Evolutionary conservation across 2,888 invertebrate species (phyloP), one percentile per base, ranked within the genome.

Genomic region (Arrhopalites spinosus): DNA sequence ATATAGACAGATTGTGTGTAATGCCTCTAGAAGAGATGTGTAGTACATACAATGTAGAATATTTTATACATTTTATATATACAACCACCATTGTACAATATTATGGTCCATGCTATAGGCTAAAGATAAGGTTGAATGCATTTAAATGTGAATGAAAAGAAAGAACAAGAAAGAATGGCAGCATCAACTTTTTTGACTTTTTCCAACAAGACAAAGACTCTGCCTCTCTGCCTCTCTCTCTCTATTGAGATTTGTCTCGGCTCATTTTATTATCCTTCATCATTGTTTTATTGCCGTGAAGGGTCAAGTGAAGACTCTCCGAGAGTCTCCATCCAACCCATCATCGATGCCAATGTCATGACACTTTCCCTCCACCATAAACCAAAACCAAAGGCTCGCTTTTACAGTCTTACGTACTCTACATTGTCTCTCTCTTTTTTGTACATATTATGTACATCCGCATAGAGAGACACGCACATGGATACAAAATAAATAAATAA

Each of bases 231-330:
- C 1, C 7, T 50, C 50, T 72, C 27, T 72, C 29, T 77, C 78
- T 81, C 79, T 81, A 81, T 81, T 79, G 81, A 81, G 80, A 80
- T 82, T 81, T 82, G 80, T 82, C 79, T 81, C 78, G 79, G 79
- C 77, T 82, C 80, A 80, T 81, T 82, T 82, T 82, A 82, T 82
- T 75, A 78, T 78, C 80, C 78, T 81, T 81, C 82, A 82, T 82
- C 82, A 82, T 82, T 82, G 82, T 81, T 82, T 82, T 82, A 82
- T 81, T 80, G 78, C 82, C 76, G 68, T 67, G 68, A 74, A 74
- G 74, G 74, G 75, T 75, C 75, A 75, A 71, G 71, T 69, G 71
- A 66, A 71, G 71, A 75, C 43, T 70, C 75, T 59, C 67, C 27
- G 47, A 67, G 61, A 68, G 61, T 61, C 67, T 67, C 74, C 59